A percentile compares a stretch with the other conserved stretches of the same genome.
phyloP scores from a whole-genome alignment of 2,888 invertebrate species.

The Drosophila buzzatii region DNA sequence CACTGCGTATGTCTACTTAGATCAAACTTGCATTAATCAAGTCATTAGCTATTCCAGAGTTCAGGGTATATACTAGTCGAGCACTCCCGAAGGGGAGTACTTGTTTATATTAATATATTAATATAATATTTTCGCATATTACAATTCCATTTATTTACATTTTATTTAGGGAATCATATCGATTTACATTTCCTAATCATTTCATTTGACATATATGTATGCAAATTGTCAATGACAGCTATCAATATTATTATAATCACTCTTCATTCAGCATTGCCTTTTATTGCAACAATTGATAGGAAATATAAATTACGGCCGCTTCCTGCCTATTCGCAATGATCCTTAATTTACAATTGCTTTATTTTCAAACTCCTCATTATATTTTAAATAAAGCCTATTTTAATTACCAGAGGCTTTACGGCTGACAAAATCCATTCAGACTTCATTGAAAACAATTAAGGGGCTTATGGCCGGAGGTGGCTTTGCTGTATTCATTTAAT shows the following conservation, averaged over 20 bases:
- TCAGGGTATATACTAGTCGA: not conserved
- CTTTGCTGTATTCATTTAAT: not conserved
- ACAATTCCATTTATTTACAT: not conserved
- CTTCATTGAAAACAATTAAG: slow-evolving; percentile 2
- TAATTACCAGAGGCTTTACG: not conserved
- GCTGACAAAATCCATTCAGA: slow-evolving; percentile 20
- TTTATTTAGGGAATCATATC: not conserved
- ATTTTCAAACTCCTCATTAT: not conserved
- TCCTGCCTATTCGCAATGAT: not conserved
- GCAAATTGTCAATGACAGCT: not conserved
- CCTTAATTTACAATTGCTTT: not conserved
- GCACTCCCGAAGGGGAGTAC: not conserved
- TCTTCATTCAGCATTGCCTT: not conserved
- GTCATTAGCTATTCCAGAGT: not conserved
- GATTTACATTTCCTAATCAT: not conserved
- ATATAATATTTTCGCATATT: not conserved
- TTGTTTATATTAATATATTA: not conserved
- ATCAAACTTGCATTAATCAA: not conserved
- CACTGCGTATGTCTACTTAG: not conserved
- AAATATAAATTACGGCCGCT: not conserved
- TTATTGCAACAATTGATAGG: not conserved
- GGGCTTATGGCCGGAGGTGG: not conserved
- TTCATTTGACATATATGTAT: not conserved
- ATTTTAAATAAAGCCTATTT: not conserved
- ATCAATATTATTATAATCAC: not conserved